Conservation (phyloP, 1,140 invertebrate genomes). For the Caerostris darwini region DNA sequence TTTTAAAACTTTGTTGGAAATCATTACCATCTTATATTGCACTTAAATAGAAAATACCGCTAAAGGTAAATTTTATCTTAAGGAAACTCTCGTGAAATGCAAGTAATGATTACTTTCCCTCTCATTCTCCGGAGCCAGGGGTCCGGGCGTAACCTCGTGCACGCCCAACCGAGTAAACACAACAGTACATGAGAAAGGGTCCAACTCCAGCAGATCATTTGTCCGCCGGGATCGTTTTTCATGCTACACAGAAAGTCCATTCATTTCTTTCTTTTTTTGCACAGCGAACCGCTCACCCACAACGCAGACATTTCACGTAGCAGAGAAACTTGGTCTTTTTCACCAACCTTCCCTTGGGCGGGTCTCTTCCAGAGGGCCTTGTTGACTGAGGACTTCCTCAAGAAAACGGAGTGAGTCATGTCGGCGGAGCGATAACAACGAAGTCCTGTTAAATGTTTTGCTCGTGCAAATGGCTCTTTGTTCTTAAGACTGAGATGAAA, state of each 20-base stretch:
- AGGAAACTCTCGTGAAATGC: neutral
- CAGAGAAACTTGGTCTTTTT: neutral
- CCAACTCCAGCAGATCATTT: neutral
- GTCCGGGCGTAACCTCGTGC: neutral
- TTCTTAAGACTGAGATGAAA: neutral
- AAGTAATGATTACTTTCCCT: neutral
- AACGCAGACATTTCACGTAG: neutral
- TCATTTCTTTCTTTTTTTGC: neutral
- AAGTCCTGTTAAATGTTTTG: neutral
- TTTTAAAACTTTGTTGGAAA: too few relatives aligned
- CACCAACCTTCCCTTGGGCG: neutral
- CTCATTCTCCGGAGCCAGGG: neutral
- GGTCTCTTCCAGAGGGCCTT: neutral
- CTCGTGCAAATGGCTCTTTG: neutral
- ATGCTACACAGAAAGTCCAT: neutral
- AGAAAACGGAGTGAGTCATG: neutral
- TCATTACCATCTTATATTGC: too few relatives aligned
- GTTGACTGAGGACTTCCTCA: neutral
- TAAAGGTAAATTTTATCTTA: neutral
- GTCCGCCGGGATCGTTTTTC: neutral
- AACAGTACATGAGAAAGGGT: neutral
- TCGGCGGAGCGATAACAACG: neutral
- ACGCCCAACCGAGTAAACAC: neutral
- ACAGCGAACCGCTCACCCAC: neutral
- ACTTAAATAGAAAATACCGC: too few relatives aligned